Evolutionary conservation across 2,113 vertebrate genomes (phyloP), one percentile per base, ranked within the genome.

Genomic region (Accipiter virgatus): DNA sequence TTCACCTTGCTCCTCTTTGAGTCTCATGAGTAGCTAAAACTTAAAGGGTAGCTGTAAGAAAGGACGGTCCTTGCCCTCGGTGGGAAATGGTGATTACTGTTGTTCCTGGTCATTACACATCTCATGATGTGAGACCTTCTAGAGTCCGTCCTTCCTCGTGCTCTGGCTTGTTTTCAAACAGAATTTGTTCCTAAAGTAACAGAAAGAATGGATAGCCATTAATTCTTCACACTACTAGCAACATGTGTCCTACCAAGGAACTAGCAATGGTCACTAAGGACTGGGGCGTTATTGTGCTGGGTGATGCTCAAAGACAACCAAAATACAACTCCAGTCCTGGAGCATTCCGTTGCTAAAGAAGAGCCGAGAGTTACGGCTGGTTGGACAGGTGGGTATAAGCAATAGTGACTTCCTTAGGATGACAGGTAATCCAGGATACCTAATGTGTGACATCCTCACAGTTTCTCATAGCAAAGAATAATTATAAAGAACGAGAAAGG

Each of bases 331-430:
- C 15, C 40, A 14, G 14, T 59, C 11, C 56, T 90, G n/a, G 43
- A 65, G 14, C 40, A 52, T 63, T 80, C 25, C 6, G 10, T 47
- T 50, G 43, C 62, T 66, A 55, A 81, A 71, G 59, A 95, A 84
- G 70, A 62, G n/a, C 16, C 13, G 36, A 47, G 43, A 43, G 25
- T 72, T 86, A 21, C 6, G 14, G n/a, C 34, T 71, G 16, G 3
- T 68, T 63, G 72, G 43, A 52, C 12, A 31, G 36, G 4, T 0
- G 0, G 5, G 10, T 63, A 15, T 23, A 52, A 82, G 14, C 32
- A 86, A 47, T 48, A 36, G 20, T 65, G 65, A 52, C 12, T 52
- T 65, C 27, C 40, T 7, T 80, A 43, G 38, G n/a, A n/a, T 75
- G 20, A 43, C 38, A 63, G 14, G 38, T 48, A 65, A 67, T 32